Base-by-base conservation (phyloP, 2,113 vertebrate species). In the Plotosus lineatus region DNA sequence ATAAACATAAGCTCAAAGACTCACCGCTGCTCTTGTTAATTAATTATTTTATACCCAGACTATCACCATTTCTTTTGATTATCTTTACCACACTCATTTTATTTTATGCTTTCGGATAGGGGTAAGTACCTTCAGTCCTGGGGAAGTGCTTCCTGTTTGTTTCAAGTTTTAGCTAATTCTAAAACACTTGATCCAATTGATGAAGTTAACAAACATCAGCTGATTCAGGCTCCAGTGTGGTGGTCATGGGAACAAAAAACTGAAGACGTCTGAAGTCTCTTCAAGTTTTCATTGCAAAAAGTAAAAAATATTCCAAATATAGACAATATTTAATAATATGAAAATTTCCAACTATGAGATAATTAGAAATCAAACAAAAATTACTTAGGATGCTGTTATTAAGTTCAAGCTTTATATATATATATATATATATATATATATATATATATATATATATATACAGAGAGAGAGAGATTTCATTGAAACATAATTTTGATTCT, bases 1-100 rank as follows among this genome's bases (percentile, higher is more conserved):
- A 98, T 97, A 94, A 94, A 93, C 86, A 90, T 95, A 90, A 94
- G 94, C 28, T 71, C 58, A 75, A 56, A 72, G 10, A 55, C 40
- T 77, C 36, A 28, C 26, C 28, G 51, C 61, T 77, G 21, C 75
- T 33, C 12, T 40, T 77, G 33, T 56, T 48, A 3, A 40, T 51
- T 4, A 0, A 28, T 44, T 31, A 14, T 19, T 48, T 53, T 56
- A 15, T 61, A 31, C 38, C 19, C 15, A 12, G 12, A 17, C 55
- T 28, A 4, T 44, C 36, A n/a, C 50, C 10, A 17, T 42, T 56
- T 56, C 36, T 21, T 58, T 58, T 33, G 1, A 21, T 33, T 14
- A 69, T 36, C 40, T 78, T 65, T 15, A 50, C 38, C 53, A 19
- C 7, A 46, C n/a, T n/a, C 23, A 17, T 21, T 55, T 8, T 21